Evolutionary conservation across 2,797 vertebrate genomes (phyloP).

Genomic region (Epinephelus coioides): DNA sequence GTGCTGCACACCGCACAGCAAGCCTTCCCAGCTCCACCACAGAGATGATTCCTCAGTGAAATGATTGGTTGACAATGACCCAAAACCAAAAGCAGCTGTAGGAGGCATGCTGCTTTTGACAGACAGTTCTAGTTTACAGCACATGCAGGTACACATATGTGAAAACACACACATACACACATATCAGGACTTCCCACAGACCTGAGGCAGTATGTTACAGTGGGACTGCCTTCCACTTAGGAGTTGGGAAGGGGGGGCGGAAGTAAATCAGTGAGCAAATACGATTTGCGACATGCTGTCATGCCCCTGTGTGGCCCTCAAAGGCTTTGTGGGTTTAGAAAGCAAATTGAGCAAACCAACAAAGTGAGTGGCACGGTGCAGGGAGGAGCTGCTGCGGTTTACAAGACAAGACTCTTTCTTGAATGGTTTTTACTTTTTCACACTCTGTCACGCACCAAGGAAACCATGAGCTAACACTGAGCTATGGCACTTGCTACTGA

Average conservation of each 20-base stretch:
- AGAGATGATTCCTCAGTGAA: constrained; percentile 47
- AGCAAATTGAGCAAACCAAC: constrained; percentile 81
- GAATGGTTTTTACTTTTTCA: constrained; percentile 57
- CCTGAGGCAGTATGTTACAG: constrained; percentile 17
- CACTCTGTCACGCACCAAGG: constrained; percentile 44
- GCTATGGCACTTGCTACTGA: constrained; percentile 5
- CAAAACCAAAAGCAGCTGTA: constrained; percentile 61
- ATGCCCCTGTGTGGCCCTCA: constrained; percentile 70
- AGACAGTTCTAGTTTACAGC: constrained; percentile 23
- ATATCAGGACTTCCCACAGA: background rate
- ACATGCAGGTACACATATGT: constrained; percentile 30
- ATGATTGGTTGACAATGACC: constrained; percentile 50
- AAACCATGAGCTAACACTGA: constrained; percentile 32
- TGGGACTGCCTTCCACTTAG: constrained; percentile 11
- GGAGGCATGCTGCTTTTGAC: constrained; percentile 34
- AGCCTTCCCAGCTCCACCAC: constrained; percentile 42
- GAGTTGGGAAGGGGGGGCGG: constrained; percentile 30
- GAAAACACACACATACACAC: constrained; percentile 2
- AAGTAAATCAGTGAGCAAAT: constrained; percentile 68
- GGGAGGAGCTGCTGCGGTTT: constrained; percentile 76
- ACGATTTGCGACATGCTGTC: constrained; percentile 67
- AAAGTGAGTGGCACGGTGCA: constrained; percentile 74
- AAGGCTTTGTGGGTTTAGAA: constrained; percentile 77
- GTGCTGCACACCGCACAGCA: constrained; percentile 41
- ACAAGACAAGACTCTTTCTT: constrained; percentile 67